Percentiles rank a stretch among this genome's conserved stretches.
phyloP scores from a whole-genome alignment of 30 jellyfish, hydroid and myxozoan species.

The Clytia hemisphaerica region DNA sequence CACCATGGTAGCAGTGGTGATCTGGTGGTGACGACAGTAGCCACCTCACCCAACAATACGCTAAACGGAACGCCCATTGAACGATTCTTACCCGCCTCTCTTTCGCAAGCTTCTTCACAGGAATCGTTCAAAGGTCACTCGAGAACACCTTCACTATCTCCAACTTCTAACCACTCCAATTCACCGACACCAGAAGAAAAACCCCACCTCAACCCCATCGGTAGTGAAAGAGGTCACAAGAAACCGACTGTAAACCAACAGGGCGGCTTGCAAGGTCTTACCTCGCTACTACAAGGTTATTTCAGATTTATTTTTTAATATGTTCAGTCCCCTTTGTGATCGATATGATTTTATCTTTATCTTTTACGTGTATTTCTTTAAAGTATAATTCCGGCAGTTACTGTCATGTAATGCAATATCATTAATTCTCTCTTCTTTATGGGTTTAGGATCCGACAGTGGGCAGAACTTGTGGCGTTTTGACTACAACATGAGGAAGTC shows the following conservation, averaged over 20 bases:
- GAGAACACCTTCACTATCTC: slow-evolving; percentile 75
- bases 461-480: slow-evolving; percentile 82
- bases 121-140: slow-evolving; percentile 36
- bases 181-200: slow-evolving; percentile 92
- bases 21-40: slow-evolving; percentile 26
- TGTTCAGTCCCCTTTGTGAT: no score
- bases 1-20: neutral
- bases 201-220: slow-evolving; percentile 93
- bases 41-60: slow-evolving; percentile 29
- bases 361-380: no score
- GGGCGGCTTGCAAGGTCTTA: slow-evolving; percentile 40
- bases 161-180: slow-evolving; percentile 65
- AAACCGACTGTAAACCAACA: slow-evolving; percentile 35
- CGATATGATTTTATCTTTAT: no score
- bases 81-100: slow-evolving; percentile 37
- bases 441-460: slow-evolving; percentile 48
- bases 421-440: neutral
- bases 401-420: no score
- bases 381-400: no score
- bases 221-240: slow-evolving; percentile 86
- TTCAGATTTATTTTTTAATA: neutral
- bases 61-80: slow-evolving; percentile 16
- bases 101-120: slow-evolving; percentile 68
- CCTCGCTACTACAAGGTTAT: slow-evolving; percentile 69
- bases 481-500: slow-evolving; percentile 44